Percentiles rank a stretch among this genome's conserved stretches.
These are phyloP conservation scores for Cantharis flavilabris DNA, from an alignment of 2,888 invertebrate genomes.

Conservation along the genomic window DNA sequence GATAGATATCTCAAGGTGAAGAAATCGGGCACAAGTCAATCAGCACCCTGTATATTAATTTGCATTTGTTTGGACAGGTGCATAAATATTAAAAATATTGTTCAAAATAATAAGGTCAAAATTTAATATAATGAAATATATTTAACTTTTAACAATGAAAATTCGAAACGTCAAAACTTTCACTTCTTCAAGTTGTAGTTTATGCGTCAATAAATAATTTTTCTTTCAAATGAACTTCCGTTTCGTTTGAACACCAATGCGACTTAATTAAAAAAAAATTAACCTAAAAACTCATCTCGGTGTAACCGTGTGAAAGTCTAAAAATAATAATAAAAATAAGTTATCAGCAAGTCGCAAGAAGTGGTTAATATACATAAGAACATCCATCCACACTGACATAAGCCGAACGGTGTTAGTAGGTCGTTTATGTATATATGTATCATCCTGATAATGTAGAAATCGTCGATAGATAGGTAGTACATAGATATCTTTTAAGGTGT, in stretches of 20 bases:
- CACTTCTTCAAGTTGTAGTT: constrained; percentile 1
- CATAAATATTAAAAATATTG: neutral
- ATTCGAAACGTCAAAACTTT: constrained; percentile 3
- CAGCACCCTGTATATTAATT: no score
- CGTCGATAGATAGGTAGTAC: neutral
- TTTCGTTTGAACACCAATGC: neutral
- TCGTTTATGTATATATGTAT: constrained; percentile 9
- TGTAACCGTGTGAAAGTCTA: constrained; percentile 30
- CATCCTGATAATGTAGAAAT: constrained; percentile 26
- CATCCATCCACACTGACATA: constrained; percentile 29
- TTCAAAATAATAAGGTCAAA: neutral
- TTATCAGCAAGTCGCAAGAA: constrained; percentile 14
- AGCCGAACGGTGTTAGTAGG: constrained; percentile 31
- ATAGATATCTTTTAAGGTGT: neutral
- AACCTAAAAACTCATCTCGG: constrained; percentile 25
- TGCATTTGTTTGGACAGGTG: neutral
- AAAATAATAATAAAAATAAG: constrained; percentile 26
- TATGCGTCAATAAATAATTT: neutral
- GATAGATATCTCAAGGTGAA: no score
- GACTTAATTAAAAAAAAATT: constrained; percentile 1
- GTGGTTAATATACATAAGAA: constrained; percentile 8
- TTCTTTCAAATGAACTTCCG: neutral
- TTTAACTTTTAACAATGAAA: neutral
- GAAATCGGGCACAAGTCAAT: no score
- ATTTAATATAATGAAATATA: neutral